Conservation (phyloP, 2,888 invertebrate genomes). For the Drosophila recens region DNA sequence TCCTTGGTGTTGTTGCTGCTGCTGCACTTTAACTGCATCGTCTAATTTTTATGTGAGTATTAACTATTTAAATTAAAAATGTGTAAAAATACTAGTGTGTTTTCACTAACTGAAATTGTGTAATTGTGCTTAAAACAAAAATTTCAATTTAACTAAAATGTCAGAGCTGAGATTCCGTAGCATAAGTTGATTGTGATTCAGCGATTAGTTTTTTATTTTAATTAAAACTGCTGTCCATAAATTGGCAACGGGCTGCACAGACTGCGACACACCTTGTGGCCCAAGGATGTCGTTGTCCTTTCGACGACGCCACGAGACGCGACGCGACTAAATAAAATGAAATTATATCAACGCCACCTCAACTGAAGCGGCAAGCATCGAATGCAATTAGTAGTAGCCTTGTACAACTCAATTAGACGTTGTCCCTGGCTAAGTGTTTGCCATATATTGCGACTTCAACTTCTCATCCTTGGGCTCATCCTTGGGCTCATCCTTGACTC, state of each 20-base stretch:
- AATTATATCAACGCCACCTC: constrained; percentile 78
- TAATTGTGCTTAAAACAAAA: constrained; percentile 8
- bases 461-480: constrained; percentile 10
- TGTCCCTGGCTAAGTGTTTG: constrained; percentile 56
- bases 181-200: constrained; percentile 45
- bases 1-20: neutral
- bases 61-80: neutral
- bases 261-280: constrained; percentile 38
- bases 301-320: constrained; percentile 10
- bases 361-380: constrained; percentile 82
- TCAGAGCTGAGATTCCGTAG: neutral
- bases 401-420: constrained; percentile 84
- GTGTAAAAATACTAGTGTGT: neutral
- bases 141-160: constrained; percentile 12
- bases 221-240: constrained; percentile 75
- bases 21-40: constrained; percentile 7
- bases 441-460: constrained; percentile 53
- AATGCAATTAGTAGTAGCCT: constrained; percentile 84
- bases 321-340: constrained; percentile 67
- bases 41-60: neutral
- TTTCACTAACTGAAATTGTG: neutral
- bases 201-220: constrained; percentile 65
- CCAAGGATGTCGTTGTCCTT: constrained; percentile 45
- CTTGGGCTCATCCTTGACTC: constrained; percentile 39
- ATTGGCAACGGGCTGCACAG: constrained; percentile 30